Percentiles rank a stretch among this genome's conserved stretches.
Evolutionary conservation across 2,797 vertebrate genomes (phyloP).

Genomic region (Chelon labrosus): DNA sequence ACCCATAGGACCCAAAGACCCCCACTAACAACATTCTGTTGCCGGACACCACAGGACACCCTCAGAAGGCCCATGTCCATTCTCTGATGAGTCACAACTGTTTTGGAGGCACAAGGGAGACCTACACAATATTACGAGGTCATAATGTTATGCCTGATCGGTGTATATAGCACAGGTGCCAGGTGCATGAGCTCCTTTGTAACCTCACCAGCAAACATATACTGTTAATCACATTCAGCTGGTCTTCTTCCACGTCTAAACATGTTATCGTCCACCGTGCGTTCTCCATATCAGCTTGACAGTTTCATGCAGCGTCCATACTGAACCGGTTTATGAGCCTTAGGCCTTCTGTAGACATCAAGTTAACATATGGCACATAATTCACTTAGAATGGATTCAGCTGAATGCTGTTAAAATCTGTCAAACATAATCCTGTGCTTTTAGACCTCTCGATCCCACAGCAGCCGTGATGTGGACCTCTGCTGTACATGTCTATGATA

Average conservation of each 20-base stretch:
- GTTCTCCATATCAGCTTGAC: slow-evolving; percentile 35
- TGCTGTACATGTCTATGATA: slow-evolving; percentile 45
- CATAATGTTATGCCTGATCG: no score
- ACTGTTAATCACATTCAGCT: no score
- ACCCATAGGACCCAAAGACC: no score
- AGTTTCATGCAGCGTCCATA: slow-evolving; percentile 28
- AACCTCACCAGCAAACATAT: background rate
- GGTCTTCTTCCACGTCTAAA: no score
- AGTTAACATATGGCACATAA: slow-evolving; percentile 52
- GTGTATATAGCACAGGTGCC: no score
- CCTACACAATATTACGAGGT: no score
- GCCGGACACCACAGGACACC: no score
- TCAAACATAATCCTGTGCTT: slow-evolving; percentile 42
- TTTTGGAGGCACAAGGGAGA: no score
- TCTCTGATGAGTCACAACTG: no score
- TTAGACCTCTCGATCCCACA: slow-evolving; percentile 50
- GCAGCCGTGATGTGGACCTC: slow-evolving; percentile 62
- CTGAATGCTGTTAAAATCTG: slow-evolving; percentile 47
- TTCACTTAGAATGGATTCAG: slow-evolving; percentile 44
- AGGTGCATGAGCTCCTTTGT: background rate
- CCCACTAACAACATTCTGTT: no score
- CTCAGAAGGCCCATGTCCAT: no score
- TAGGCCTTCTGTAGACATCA: slow-evolving; percentile 38
- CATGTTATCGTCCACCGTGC: slow-evolving; percentile 17
- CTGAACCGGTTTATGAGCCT: slow-evolving; percentile 46